phyloP scores from a whole-genome alignment of 2,113 vertebrate genomes.

The Pao palembangensis region DNA sequence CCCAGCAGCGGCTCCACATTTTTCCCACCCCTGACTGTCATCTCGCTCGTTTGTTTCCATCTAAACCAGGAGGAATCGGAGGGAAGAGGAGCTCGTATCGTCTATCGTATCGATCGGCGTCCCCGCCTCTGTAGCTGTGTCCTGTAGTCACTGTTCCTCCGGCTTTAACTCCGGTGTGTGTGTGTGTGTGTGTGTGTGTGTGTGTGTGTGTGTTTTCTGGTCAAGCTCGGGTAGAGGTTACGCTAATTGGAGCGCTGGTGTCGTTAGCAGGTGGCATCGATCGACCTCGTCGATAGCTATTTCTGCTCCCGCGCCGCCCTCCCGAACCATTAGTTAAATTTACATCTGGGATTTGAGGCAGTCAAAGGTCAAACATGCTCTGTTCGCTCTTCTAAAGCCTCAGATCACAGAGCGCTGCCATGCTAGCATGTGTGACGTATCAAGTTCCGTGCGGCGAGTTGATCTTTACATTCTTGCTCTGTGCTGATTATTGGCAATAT shows the following conservation, averaged over 20 bases:
- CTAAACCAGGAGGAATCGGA: slow-evolving; percentile 29
- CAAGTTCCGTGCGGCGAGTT: not conserved
- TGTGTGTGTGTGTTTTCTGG: slow-evolving; percentile 1
- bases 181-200: not conserved
- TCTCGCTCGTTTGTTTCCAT: slow-evolving; percentile 30
- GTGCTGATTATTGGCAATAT: slow-evolving; percentile 15
- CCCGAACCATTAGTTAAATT: slow-evolving; percentile 72
- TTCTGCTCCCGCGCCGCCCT: slow-evolving; percentile 60
- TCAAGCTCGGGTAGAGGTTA: slow-evolving; percentile 48
- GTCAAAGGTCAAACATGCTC: slow-evolving; percentile 67
- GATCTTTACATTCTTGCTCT: slow-evolving; percentile 18
- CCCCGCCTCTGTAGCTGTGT: slow-evolving; percentile 15
- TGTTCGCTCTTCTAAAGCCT: slow-evolving; percentile 41
- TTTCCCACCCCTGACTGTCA: slow-evolving; percentile 17
- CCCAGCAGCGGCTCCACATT: slow-evolving; percentile 18
- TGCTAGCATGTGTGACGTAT: slow-evolving; percentile 10
- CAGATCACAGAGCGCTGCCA: slow-evolving; percentile 18
- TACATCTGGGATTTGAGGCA: slow-evolving; percentile 67
- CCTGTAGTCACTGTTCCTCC: not conserved
- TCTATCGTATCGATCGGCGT: no score
- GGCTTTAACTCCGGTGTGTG: not conserved
- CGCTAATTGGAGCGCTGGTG: slow-evolving; percentile 63
- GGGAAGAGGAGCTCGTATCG: slow-evolving; percentile 40
- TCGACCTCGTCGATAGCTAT: slow-evolving; percentile 66
- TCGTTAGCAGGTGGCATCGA: slow-evolving; percentile 75